phyloP scores from a whole-genome alignment of 2,113 vertebrate species.

The Chloebia gouldiae region DNA sequence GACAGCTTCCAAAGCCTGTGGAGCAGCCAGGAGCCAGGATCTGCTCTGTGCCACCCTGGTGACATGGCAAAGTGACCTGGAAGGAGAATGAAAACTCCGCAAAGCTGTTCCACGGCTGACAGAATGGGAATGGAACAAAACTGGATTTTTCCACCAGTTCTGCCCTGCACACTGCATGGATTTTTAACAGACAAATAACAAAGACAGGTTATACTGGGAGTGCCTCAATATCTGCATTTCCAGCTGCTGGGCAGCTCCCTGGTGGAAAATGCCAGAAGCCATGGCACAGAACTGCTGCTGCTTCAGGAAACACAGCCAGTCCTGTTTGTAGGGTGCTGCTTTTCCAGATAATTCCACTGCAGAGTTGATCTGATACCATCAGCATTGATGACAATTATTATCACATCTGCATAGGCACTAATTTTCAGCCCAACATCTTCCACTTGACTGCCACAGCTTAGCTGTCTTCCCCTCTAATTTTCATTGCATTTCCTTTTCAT shows the following conservation, averaged over 20 bases:
- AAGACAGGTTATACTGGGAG: rapidly evolving
- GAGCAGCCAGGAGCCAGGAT: background rate
- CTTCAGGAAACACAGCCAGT: background rate
- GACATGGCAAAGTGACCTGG: background rate
- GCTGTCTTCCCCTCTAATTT: background rate
- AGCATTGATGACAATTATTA: background rate
- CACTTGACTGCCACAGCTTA: background rate
- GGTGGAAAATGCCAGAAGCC: background rate
- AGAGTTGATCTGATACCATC: background rate
- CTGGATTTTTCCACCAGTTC: rapidly evolving
- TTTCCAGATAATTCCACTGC: background rate
- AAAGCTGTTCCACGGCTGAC: rapidly evolving
- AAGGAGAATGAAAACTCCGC: rapidly evolving
- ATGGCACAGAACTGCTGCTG: rapidly evolving
- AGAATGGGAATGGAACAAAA: rapidly evolving
- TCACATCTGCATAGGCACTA: too few species aligned
- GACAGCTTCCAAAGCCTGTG: background rate
- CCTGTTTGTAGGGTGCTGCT: rapidly evolving
- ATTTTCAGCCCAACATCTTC: background rate
- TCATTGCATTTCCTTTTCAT: background rate
- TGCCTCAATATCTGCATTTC: rapidly evolving
- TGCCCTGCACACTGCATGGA: rapidly evolving
- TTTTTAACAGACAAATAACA: background rate
- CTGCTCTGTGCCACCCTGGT: background rate
- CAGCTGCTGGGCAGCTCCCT: background rate